A percentile compares a stretch with the other conserved stretches of the same genome.
Conservation (phyloP, 2,888 invertebrate species). For the Cephalotes varians region DNA sequence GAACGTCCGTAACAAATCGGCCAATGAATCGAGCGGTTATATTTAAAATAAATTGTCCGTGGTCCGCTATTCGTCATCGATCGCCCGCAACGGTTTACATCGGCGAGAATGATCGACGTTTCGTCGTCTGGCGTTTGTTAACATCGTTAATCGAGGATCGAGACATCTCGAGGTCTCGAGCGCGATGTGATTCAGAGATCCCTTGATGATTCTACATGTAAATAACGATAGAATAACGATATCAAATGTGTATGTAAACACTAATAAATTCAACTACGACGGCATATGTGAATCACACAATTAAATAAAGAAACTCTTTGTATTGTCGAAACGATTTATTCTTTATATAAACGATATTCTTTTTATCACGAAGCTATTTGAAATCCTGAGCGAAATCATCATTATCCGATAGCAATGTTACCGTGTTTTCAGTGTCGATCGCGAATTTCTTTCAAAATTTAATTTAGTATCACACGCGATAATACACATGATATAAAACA, state of each 20-base stretch:
- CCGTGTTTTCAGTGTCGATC: neutral
- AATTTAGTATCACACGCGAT: neutral
- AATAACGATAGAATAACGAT: neutral
- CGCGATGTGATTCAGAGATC: neutral
- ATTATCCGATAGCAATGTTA: neutral
- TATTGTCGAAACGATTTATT: no score
- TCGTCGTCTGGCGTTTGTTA: conserved; percentile 20
- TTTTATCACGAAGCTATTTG: neutral
- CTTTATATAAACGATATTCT: no score
- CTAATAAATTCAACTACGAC: no score
- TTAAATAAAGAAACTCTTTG: no score
- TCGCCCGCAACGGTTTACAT: conserved; percentile 46
- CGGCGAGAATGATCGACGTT: conserved; percentile 35
- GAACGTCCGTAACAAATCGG: conserved; percentile 74
- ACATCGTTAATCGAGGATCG: conserved; percentile 4
- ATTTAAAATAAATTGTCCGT: conserved; percentile 78
- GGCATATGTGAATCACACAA: no score
- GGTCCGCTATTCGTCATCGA: conserved; percentile 67
- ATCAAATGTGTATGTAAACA: no score
- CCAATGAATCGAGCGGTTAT: conserved; percentile 75
- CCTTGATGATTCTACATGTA: no score
- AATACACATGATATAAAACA: neutral
- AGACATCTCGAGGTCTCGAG: no score
- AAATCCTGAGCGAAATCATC: neutral
- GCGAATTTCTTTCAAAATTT: neutral